A percentile compares a stretch with the other conserved stretches of the same genome.
These are phyloP conservation scores for Oscheius sp. DNA, from an alignment of 2,888 invertebrate species.

Conservation along the genomic window DNA sequence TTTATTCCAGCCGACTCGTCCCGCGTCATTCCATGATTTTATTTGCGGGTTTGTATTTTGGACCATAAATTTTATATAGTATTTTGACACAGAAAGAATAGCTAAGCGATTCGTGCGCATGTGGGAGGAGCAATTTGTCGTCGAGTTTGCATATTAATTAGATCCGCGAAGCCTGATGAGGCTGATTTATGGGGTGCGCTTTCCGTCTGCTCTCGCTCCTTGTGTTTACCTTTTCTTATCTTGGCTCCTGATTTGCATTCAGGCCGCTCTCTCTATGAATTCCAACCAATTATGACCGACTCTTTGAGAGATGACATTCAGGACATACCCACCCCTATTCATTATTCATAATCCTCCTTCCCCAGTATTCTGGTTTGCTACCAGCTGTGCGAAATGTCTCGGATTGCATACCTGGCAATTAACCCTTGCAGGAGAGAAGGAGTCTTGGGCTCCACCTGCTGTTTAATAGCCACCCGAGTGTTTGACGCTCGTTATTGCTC, in stretches of 20 bases:
- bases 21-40: not conserved
- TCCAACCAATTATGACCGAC: constrained; percentile 24
- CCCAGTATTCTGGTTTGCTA: not conserved
- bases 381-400: constrained; percentile 1
- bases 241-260: constrained; percentile 13
- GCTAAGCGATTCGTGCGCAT: too few species aligned
- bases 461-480: constrained; percentile 30
- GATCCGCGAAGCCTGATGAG: constrained; percentile 24
- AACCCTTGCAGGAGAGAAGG: not conserved
- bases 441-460: constrained; percentile 31
- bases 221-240: constrained; percentile 16
- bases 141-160: constrained; percentile 38
- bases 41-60: too few species aligned
- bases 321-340: constrained; percentile 2
- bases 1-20: constrained; percentile 43
- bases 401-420: constrained; percentile 16
- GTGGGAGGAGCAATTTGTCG: constrained; percentile 22
- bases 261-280: not conserved
- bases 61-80: too few species aligned
- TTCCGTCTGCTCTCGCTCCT: not conserved
- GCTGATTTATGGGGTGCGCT: constrained; percentile 17
- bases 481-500: constrained; percentile 33
- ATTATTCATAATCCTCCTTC: constrained; percentile 8
- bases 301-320: constrained; percentile 30
- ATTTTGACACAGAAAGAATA: too few species aligned